Evolutionary conservation across 92 coral and sea anemone genomes (phyloP), one percentile per base, ranked within the genome.

Genomic region (Parazoanthus atlanticus): DNA sequence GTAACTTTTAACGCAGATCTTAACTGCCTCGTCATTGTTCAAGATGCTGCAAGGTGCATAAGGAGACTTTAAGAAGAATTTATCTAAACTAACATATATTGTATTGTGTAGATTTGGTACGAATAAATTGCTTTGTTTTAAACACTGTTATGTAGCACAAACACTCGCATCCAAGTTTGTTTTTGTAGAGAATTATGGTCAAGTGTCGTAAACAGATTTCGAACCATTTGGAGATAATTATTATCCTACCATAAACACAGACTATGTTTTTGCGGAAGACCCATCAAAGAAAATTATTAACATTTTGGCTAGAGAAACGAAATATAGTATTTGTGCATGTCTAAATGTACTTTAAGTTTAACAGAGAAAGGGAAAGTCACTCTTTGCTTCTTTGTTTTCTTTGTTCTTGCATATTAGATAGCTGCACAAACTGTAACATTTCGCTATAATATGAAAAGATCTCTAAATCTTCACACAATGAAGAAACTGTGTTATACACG

Each of bases 131-230:
- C 26, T 23, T 34, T 76, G 52, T 38, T 25, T 78, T 19, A 41
- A 31, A n/a, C 23, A 36, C 26, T 52, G 30, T 15, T 26, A 11
- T 61, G 28, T 61, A 61, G 9, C 69, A 36, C 29, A 65, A 5
- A 36, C 49, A 25, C 38, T 5, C 32, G 23, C 40, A 36, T 6
- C 67, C 30, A 28, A n/a, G 15, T 13, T 83, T 83, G 43, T 56
- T 81, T 81, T 81, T 58, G 76, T 40, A 29, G 41, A 83, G 77
- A 67, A 69, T 83, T 83, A 66, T n/a, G 28, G 23, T 41, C 32
- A 66, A 40, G 86, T 83, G n/a, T 70, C 21, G 33, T 33, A 66
- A 69, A 83, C 86, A 78, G 82, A 83, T 83, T 38, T 83, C 64
- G 25, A 31, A 41, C 73, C 40, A 19, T 67, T 83, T 67, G 73